Percentiles rank a stretch among this genome's conserved stretches.
Conservation (phyloP, 2,888 invertebrate species). For the Biston stratarius region DNA sequence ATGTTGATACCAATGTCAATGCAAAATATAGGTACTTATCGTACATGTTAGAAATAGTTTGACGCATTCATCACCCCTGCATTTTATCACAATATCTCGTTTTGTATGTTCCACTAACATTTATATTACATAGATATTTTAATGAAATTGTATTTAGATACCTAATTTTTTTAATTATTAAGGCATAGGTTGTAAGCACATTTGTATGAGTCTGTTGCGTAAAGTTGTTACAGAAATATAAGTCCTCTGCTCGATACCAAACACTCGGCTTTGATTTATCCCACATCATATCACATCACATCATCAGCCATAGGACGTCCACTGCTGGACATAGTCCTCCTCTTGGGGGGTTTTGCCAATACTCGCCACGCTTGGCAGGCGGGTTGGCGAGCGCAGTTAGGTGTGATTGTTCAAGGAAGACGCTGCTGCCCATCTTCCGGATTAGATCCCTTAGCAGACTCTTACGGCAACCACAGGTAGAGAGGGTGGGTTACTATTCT, state of each 20-base stretch:
- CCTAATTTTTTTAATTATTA: neutral
- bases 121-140: slow-evolving; percentile 6
- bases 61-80: slow-evolving; percentile 25
- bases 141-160: neutral
- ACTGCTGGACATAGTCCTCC: no score
- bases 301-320: no score
- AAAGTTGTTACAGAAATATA: slow-evolving; percentile 59
- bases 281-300: no score
- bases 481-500: no score
- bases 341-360: no score
- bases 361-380: no score
- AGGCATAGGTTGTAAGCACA: slow-evolving; percentile 15
- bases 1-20: neutral
- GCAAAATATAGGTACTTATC: neutral
- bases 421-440: no score
- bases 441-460: no score
- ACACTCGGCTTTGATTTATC: slow-evolving; percentile 40
- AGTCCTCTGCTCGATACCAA: slow-evolving; percentile 68
- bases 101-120: slow-evolving; percentile 34
- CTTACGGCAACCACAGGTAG: no score
- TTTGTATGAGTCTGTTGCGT: slow-evolving; percentile 20
- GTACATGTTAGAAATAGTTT: neutral
- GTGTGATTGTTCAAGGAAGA: no score
- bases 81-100: slow-evolving; percentile 41
- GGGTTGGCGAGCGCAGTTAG: no score